phyloP scores from a whole-genome alignment of 2,888 invertebrate genomes.

The Caenorhabditis doughertyi region DNA sequence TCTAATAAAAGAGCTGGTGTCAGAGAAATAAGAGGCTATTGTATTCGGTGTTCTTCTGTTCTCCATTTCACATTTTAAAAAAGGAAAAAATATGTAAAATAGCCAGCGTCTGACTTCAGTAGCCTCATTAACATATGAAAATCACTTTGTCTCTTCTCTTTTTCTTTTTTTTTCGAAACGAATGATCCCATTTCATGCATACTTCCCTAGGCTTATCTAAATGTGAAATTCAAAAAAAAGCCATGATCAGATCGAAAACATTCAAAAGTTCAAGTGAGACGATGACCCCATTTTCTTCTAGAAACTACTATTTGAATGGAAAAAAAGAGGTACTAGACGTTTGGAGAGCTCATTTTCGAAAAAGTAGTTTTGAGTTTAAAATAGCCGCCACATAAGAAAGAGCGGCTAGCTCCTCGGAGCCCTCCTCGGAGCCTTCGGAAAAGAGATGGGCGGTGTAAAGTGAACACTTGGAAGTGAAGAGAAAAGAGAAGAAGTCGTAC shows the following conservation, averaged over 20 bases:
- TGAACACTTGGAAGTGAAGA: constrained; percentile 22
- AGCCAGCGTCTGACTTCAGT: neutral
- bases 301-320: constrained; percentile 10
- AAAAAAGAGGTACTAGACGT: constrained; percentile 24
- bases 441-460: constrained; percentile 37
- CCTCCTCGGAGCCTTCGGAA: neutral
- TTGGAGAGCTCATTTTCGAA: constrained; percentile 34
- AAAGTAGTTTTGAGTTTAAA: constrained; percentile 46
- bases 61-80: neutral
- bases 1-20: too few species aligned
- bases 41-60: too few species aligned
- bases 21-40: too few species aligned
- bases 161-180: neutral
- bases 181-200: neutral
- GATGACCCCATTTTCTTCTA: constrained; percentile 3
- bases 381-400: constrained; percentile 8
- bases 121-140: constrained; percentile 3
- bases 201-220: neutral
- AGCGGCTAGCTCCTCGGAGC: neutral
- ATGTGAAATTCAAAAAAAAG: neutral
- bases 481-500: constrained; percentile 27
- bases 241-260: neutral
- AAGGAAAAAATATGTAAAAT: neutral
- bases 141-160: neutral
- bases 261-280: constrained; percentile 13